Evolutionary conservation across 1,140 invertebrate species (phyloP).

Genomic region (Caenorhabditis inopinata): DNA sequence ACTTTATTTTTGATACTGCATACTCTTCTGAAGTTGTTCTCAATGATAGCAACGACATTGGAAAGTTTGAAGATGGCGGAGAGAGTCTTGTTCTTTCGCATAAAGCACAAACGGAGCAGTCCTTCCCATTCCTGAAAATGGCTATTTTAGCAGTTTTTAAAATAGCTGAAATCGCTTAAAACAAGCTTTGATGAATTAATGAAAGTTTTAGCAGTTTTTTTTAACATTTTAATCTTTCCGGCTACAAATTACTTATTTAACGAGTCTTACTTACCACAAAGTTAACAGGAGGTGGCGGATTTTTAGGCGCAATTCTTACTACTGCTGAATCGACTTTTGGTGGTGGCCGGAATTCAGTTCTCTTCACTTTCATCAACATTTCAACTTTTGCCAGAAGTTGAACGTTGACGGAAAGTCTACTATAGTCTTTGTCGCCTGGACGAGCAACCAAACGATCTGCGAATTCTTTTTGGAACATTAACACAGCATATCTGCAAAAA

Average conservation of each 20-base stretch:
- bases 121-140: conserved; percentile 85
- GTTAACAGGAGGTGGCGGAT: conserved; percentile 92
- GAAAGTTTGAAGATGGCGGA: conserved; percentile 81
- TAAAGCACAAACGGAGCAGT: conserved; percentile 87
- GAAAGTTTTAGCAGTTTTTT: too few relatives aligned
- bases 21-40: conserved; percentile 87
- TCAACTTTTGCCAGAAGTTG: conserved; percentile 91
- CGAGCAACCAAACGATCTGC: conserved; percentile 92
- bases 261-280: conserved; percentile 73
- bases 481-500: conserved; percentile 80
- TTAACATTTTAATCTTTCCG: too few relatives aligned
- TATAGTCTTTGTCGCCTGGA: conserved; percentile 95
- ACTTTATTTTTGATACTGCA: conserved; percentile 85
- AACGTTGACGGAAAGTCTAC: conserved; percentile 91
- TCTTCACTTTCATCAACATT: conserved; percentile 91
- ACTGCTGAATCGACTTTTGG: conserved; percentile 97
- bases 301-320: conserved; percentile 92
- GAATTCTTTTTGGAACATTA: conserved; percentile 99
- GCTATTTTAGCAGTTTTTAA: too few relatives aligned
- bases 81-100: conserved; percentile 91
- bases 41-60: conserved; percentile 78
- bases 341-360: conserved; percentile 96
- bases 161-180: too few relatives aligned
- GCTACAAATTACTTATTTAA: neutral
- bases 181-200: too few relatives aligned